Percentiles rank a stretch among this genome's conserved stretches.
Evolutionary conservation across 2,797 vertebrate species (phyloP).

Genomic region (Carapus acus): DNA sequence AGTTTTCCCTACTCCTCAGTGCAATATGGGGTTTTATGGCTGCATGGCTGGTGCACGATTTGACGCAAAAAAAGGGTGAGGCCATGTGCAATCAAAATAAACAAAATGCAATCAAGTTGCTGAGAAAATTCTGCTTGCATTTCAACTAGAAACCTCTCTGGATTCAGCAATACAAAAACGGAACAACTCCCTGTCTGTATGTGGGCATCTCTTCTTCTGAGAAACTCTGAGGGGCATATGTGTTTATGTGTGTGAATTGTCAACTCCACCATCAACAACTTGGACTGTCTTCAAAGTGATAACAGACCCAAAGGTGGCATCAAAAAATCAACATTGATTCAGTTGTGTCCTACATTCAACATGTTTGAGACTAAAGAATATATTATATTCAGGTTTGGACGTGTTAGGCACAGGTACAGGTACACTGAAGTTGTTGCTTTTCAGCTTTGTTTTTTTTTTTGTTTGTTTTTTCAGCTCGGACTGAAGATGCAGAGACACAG

Average conservation of each 20-base stretch:
- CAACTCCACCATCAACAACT: conserved; percentile 6
- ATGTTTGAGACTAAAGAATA: conserved; percentile 17
- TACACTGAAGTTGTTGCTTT: no score
- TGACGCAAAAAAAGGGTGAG: conserved; percentile 5
- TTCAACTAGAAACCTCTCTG: conserved; percentile 17
- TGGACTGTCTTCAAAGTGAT: conserved; percentile 18
- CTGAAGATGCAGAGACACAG: not conserved
- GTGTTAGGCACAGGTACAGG: no score
- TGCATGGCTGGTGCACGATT: conserved; percentile 16
- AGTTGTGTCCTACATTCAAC: conserved; percentile 24
- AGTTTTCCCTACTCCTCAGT: conserved; percentile 18
- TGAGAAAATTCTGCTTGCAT: not conserved
- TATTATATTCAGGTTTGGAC: conserved; percentile 17
- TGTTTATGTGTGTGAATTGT: conserved; percentile 4
- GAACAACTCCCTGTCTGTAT: not conserved
- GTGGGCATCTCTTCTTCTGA: not conserved
- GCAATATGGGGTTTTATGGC: conserved; percentile 12
- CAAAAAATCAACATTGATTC: conserved; percentile 29
- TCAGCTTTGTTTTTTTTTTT: conserved; percentile 12
- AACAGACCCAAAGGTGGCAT: conserved; percentile 14
- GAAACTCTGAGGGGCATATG: conserved; percentile 3
- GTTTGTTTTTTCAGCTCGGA: conserved; percentile 1
- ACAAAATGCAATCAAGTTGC: not conserved
- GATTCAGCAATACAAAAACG: not conserved
- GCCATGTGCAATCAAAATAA: conserved; percentile 9